These are phyloP conservation scores for Danionella cerebrum DNA, from an alignment of 2,113 vertebrate species.

Conservation along the genomic window DNA sequence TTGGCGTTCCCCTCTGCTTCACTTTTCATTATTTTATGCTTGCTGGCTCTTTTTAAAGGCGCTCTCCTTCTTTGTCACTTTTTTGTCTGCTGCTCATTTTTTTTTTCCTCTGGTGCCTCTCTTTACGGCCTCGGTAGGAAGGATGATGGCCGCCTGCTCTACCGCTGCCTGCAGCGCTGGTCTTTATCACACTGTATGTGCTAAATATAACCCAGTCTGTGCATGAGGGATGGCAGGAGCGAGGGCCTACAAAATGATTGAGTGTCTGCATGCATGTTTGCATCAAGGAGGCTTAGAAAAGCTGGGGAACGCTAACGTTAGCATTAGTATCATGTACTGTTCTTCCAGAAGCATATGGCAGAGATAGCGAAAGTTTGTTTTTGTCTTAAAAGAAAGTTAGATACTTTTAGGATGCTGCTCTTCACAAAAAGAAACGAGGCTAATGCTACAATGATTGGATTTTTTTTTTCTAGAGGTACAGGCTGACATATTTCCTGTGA, in stretches of 20 bases:
- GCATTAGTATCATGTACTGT: no score
- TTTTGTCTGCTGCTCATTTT: slow-evolving; percentile 21
- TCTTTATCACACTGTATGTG: slow-evolving; percentile 15
- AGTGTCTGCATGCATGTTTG: slow-evolving; percentile 7
- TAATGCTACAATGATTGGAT: no score
- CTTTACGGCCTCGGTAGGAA: slow-evolving; percentile 9
- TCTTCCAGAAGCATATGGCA: no score
- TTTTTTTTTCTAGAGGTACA: no score
- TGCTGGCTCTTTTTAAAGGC: slow-evolving; percentile 42
- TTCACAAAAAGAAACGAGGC: no score
- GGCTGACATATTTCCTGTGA: no score
- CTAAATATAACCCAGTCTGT: slow-evolving; percentile 31
- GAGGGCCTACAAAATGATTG: neutral
- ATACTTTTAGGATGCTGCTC: no score
- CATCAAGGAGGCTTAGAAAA: neutral
- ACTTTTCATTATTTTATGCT: slow-evolving; percentile 43
- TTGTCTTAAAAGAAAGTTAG: no score
- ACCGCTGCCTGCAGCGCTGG: slow-evolving; percentile 16
- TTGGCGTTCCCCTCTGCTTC: slow-evolving; percentile 32
- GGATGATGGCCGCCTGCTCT: slow-evolving; percentile 1
- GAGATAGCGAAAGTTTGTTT: no score
- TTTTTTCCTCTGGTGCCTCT: neutral
- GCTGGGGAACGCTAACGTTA: neutral
- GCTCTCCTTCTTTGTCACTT: slow-evolving; percentile 42
- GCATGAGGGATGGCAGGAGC: neutral